Conservation (phyloP, 2,797 vertebrate species). For the Spea hammondii region DNA sequence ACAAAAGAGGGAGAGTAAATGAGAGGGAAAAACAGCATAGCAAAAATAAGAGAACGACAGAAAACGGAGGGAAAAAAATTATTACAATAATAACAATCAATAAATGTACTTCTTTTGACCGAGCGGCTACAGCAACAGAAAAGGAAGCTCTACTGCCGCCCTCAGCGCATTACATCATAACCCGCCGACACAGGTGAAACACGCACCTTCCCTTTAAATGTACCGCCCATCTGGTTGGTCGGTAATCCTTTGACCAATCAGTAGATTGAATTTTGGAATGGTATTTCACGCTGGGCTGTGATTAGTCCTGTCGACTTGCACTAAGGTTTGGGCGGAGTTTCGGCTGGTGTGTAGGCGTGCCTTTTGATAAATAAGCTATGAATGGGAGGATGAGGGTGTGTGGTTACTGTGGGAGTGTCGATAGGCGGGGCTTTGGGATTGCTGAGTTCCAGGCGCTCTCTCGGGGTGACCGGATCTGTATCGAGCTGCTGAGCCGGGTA, state of each 20-base stretch:
- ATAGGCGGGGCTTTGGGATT: slow-evolving; percentile 13
- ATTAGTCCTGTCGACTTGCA: not conserved
- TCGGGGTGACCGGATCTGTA: slow-evolving; percentile 46
- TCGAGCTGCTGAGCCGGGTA: slow-evolving; percentile 15
- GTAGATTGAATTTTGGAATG: no score
- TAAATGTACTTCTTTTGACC: no score
- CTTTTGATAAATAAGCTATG: not conserved
- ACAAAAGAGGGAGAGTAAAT: no score
- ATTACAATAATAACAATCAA: no score
- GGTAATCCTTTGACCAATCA: not conserved
- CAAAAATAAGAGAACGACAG: no score
- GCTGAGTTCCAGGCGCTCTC: slow-evolving; percentile 33
- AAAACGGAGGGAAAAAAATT: no score
- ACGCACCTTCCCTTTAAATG: not conserved
- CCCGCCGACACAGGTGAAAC: slow-evolving; percentile 8
- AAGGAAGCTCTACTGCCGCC: no score
- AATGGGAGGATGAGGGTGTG: slow-evolving; percentile 3
- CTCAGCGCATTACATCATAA: no score
- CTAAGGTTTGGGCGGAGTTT: not conserved
- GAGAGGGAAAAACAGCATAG: no score
- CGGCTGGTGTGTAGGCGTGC: not conserved
- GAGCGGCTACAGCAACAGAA: no score
- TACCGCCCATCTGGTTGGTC: not conserved
- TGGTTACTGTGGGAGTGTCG: slow-evolving; percentile 30
- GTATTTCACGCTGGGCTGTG: no score